phyloP scores from a whole-genome alignment of 2,888 invertebrate species.

The Xestia xanthographa region DNA sequence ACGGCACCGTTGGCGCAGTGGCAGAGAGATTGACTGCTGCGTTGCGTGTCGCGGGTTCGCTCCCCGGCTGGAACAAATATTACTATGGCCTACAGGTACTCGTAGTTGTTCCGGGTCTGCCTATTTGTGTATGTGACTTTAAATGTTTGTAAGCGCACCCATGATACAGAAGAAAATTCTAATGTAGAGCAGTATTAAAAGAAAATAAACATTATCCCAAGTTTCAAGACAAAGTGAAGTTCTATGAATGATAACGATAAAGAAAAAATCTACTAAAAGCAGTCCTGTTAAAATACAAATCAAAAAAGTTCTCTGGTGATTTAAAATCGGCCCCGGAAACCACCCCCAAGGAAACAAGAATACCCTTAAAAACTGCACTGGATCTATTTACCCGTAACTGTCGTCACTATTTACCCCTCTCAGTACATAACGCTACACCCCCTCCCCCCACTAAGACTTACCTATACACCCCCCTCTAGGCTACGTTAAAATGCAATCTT shows the following conservation, averaged over 20 bases:
- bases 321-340: not conserved
- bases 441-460: conserved; percentile 35
- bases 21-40: not conserved
- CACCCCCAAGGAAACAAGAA: not conserved
- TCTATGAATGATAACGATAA: not conserved
- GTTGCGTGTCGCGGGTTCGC: not conserved
- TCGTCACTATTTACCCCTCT: conserved; percentile 22
- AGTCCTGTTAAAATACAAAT: not conserved
- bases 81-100: not conserved
- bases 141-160: not conserved
- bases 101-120: not conserved
- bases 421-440: conserved; percentile 20
- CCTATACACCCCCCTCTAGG: conserved; percentile 48
- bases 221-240: not conserved
- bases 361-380: not conserved
- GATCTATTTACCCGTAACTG: not conserved
- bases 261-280: not conserved
- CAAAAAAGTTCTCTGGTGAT: not conserved
- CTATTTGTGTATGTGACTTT: not conserved
- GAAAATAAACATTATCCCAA: not conserved
- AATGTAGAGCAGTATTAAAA: not conserved
- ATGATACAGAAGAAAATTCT: not conserved
- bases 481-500: conserved; percentile 88
- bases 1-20: not conserved
- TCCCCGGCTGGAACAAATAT: not conserved